A percentile compares a stretch with the other conserved stretches of the same genome.
Evolutionary conservation across 2,797 vertebrate genomes (phyloP).

Genomic region (Pangasius larnaudii): DNA sequence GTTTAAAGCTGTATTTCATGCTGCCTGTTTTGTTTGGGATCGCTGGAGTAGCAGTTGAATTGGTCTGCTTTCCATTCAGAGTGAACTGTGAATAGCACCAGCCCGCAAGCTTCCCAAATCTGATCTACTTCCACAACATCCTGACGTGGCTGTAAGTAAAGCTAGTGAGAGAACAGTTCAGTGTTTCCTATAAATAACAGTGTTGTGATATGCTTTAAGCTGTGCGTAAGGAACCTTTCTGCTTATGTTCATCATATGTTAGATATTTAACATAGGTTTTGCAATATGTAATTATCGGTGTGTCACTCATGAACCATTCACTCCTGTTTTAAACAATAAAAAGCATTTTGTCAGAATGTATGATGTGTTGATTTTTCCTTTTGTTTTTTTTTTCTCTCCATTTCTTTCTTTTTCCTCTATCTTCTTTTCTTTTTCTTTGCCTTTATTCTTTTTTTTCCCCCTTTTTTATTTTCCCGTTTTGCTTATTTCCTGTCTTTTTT

Average conservation of each 20-base stretch:
- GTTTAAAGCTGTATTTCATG: not conserved
- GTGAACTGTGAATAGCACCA: slow-evolving; percentile 3
- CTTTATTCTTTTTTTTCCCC: not conserved
- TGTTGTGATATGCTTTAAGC: slow-evolving; percentile 35
- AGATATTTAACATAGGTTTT: slow-evolving; percentile 50
- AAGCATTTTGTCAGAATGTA: slow-evolving; percentile 32
- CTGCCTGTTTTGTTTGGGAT: slow-evolving; percentile 7
- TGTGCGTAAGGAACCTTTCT: slow-evolving; percentile 21
- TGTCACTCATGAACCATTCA: slow-evolving; percentile 40
- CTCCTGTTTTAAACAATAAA: slow-evolving; percentile 53
- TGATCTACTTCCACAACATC: not conserved
- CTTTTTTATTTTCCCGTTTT: not conserved
- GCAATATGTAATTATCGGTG: slow-evolving; percentile 38
- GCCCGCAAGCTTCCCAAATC: not conserved
- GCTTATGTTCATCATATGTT: slow-evolving; percentile 38
- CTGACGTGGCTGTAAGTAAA: slow-evolving; percentile 8
- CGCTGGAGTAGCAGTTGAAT: not conserved
- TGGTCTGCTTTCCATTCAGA: slow-evolving; percentile 5
- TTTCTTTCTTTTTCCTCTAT: not conserved
- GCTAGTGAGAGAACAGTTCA: slow-evolving; percentile 21
- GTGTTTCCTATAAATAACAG: slow-evolving; percentile 30
- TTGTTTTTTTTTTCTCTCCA: not conserved
- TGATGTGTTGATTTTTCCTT: not conserved
- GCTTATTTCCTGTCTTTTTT: not conserved
- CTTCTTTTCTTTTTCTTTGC: not conserved